phyloP scores from a whole-genome alignment of 2,113 vertebrate genomes.

The Ciconia maguari region DNA sequence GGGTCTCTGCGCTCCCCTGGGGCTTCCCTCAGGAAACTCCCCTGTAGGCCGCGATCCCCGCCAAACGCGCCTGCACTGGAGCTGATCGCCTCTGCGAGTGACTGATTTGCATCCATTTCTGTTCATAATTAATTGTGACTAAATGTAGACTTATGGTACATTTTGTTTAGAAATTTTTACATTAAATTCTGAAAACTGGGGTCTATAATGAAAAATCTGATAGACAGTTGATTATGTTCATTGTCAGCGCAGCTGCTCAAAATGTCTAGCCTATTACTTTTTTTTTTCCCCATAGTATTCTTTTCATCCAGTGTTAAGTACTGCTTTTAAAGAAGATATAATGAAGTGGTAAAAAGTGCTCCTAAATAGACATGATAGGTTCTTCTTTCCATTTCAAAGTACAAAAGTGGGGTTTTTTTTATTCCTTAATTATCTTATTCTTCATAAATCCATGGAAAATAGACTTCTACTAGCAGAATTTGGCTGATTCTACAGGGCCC shows the following conservation, averaged over 20 bases:
- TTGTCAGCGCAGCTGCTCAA: constrained; percentile 38
- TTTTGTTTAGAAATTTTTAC: constrained; percentile 54
- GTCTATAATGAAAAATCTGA: constrained; percentile 21
- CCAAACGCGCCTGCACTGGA: background rate
- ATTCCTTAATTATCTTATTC: background rate
- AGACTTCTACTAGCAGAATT: background rate
- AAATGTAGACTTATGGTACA: constrained; percentile 53
- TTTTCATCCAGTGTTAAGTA: constrained; percentile 4
- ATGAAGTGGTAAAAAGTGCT: constrained; percentile 3
- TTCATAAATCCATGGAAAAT: background rate
- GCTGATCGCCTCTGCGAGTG: background rate
- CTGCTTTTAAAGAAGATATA: constrained; percentile 20
- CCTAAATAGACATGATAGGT: background rate
- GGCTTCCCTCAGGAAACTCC: background rate
- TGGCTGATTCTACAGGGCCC: background rate
- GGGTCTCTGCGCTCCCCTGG: background rate
- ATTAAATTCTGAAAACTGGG: constrained; percentile 37
- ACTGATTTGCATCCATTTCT: constrained; percentile 27
- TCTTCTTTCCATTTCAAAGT: constrained; percentile 12
- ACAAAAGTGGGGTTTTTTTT: background rate
- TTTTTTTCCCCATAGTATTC: background rate
- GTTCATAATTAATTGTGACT: constrained; percentile 58
- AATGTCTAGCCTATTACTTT: constrained; percentile 7
- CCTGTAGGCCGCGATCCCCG: no score
- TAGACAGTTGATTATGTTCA: constrained; percentile 36